phyloP scores from a whole-genome alignment of 2,113 vertebrate species.

The Sceloporus undulatus region DNA sequence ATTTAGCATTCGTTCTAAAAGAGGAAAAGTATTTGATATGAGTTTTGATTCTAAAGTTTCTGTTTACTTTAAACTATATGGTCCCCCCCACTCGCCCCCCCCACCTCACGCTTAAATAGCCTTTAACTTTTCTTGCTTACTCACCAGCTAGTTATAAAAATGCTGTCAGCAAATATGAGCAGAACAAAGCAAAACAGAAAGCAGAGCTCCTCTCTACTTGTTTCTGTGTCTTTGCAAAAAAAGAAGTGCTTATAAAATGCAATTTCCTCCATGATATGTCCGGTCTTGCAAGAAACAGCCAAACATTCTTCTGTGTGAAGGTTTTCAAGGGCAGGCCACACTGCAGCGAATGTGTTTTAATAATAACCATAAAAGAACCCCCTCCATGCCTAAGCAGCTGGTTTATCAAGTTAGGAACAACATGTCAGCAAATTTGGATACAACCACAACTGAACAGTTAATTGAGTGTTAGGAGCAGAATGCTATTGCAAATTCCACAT shows the following conservation, averaged over 20 bases:
- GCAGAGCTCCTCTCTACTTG: slow-evolving; percentile 65
- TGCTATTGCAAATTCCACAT: background rate
- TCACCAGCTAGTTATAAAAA: background rate
- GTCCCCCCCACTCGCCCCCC: background rate
- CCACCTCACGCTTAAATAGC: too few relatives aligned
- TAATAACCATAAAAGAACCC: slow-evolving; percentile 57
- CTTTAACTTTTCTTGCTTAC: slow-evolving; percentile 6
- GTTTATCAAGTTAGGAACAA: slow-evolving; percentile 70
- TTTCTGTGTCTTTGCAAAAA: slow-evolving; percentile 59
- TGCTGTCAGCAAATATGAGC: slow-evolving; percentile 46
- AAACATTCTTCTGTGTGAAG: slow-evolving; percentile 48
- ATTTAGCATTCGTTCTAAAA: too few relatives aligned
- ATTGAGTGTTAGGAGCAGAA: slow-evolving; percentile 42
- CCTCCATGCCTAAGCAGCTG: slow-evolving; percentile 20
- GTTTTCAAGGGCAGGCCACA: slow-evolving; percentile 49
- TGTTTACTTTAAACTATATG: background rate
- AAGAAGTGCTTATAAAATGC: slow-evolving; percentile 57
- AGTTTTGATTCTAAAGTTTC: background rate
- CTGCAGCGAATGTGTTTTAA: slow-evolving; percentile 34
- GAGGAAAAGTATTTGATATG: too few relatives aligned
- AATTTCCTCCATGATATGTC: slow-evolving; percentile 42
- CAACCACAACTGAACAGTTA: slow-evolving; percentile 43
- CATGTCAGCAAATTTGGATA: slow-evolving; percentile 70
- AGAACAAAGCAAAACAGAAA: slow-evolving; percentile 53
- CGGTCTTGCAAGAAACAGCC: slow-evolving; percentile 45